phyloP scores from a whole-genome alignment of 2,797 vertebrate genomes.

The Capromys pilorides region DNA sequence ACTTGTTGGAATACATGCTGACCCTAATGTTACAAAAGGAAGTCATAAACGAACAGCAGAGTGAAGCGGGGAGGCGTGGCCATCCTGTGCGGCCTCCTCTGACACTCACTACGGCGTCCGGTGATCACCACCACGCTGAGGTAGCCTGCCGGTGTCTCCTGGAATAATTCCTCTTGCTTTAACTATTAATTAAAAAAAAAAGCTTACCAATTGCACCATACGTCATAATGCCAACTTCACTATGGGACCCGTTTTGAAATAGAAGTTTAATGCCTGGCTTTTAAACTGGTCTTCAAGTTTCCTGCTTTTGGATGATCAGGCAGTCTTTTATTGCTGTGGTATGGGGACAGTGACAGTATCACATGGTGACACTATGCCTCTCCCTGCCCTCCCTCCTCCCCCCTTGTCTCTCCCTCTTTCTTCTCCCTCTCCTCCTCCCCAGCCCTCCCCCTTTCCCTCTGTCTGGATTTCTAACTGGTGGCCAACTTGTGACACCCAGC shows the following conservation, averaged over 20 bases:
- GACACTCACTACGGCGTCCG: neutral
- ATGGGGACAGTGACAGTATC: neutral
- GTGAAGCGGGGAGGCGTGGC: neutral
- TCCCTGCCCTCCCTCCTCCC: too few species aligned
- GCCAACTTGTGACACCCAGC: too few species aligned
- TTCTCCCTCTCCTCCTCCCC: too few species aligned
- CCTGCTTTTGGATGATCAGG: neutral
- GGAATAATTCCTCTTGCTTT: neutral
- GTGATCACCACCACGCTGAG: neutral
- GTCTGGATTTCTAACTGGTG: too few species aligned
- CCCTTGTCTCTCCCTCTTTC: too few species aligned
- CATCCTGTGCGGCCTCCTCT: neutral
- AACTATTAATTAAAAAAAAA: neutral
- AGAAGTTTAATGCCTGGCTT: neutral
- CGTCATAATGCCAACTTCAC: neutral
- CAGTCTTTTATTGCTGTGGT: neutral
- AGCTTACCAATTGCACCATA: neutral
- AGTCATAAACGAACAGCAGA: neutral
- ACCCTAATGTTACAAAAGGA: neutral
- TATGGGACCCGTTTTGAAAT: neutral
- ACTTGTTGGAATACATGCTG: neutral
- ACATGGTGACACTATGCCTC: too few species aligned
- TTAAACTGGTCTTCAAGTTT: neutral
- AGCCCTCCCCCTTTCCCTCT: too few species aligned
- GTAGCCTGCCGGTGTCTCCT: neutral